Conservation (phyloP, 2,888 invertebrate genomes). For the Choristoneura rosaceana region DNA sequence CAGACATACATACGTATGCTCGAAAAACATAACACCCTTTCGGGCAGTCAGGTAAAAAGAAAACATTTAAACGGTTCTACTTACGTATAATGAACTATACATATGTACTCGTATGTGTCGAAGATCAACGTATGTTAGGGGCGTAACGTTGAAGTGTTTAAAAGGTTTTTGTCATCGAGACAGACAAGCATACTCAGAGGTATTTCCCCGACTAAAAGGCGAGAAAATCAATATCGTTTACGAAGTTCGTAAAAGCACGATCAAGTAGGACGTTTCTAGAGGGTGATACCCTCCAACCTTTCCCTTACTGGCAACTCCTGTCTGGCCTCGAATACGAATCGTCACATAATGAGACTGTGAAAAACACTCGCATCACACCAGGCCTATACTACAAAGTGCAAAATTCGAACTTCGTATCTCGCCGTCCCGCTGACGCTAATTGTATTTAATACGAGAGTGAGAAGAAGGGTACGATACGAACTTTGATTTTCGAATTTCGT, state of each 20-base stretch:
- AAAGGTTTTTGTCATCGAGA: constrained; percentile 43
- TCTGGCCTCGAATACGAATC: constrained; percentile 77
- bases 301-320: constrained; percentile 58
- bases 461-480: no score
- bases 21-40: no score
- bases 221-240: constrained; percentile 63
- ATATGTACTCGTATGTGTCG: background rate
- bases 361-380: constrained; percentile 78
- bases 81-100: background rate
- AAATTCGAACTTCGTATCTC: no score
- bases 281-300: constrained; percentile 61
- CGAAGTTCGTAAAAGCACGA: constrained; percentile 61
- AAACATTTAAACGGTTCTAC: no score
- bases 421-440: no score
- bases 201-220: constrained; percentile 34
- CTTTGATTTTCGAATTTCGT: no score
- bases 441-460: no score
- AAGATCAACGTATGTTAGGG: constrained; percentile 23
- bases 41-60: no score
- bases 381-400: constrained; percentile 26
- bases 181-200: constrained; percentile 37
- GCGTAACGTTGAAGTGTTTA: constrained; percentile 41
- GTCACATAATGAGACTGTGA: constrained; percentile 79
- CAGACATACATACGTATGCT: no score
- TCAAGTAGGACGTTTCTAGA: constrained; percentile 60